Evolutionary conservation across 2,888 invertebrate species (phyloP).

Genomic region (Eupithecia vulgata): DNA sequence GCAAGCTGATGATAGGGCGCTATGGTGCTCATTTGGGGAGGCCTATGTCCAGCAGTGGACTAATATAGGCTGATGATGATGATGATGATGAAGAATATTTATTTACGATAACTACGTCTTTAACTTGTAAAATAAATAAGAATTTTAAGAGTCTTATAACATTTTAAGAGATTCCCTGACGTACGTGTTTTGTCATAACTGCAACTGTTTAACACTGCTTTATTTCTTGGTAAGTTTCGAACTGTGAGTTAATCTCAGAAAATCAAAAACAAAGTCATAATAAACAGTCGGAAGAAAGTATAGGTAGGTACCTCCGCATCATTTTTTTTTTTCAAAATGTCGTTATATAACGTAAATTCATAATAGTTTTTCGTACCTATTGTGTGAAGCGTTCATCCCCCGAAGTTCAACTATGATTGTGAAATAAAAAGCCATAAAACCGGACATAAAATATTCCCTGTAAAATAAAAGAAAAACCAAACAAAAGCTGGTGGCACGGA

Average conservation of each 20-base stretch:
- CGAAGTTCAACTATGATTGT: not conserved
- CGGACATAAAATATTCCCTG: not conserved
- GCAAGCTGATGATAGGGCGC: too few relatives aligned
- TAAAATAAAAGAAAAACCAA: slow-evolving; percentile 1
- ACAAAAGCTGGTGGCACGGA: not conserved
- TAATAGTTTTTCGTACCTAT: not conserved
- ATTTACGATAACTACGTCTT: too few relatives aligned
- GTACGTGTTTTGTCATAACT: not conserved
- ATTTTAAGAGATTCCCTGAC: too few relatives aligned
- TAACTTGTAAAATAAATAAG: too few relatives aligned
- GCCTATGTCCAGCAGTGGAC: too few relatives aligned
- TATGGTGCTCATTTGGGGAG: too few relatives aligned
- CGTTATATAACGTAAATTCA: not conserved
- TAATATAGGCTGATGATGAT: too few relatives aligned
- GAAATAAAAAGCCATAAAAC: not conserved
- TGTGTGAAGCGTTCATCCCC: not conserved
- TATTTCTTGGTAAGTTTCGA: too few relatives aligned
- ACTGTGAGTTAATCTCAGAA: too few relatives aligned
- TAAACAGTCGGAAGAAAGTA: not conserved
- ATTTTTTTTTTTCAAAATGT: not conserved
- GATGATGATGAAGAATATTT: too few relatives aligned
- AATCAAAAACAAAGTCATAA: not conserved
- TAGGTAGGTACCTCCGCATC: not conserved
- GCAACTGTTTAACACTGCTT: too few relatives aligned
- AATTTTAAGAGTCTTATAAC: too few relatives aligned